Percentiles rank a stretch among this genome's conserved stretches.
Conservation (phyloP, 2,113 vertebrate species). For the Myiopsitta monachus region DNA sequence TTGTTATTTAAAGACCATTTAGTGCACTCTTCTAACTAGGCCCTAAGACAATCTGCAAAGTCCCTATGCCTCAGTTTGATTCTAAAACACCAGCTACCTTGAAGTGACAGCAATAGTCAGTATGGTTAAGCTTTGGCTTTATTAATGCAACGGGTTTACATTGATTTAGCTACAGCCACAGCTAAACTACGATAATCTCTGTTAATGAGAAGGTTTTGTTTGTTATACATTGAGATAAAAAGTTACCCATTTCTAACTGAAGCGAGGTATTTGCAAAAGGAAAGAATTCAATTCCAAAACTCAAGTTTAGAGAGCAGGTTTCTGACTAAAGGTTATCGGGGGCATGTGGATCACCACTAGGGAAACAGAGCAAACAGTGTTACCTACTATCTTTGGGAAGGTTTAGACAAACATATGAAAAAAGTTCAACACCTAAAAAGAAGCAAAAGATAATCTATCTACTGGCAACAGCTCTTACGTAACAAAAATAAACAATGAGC, state of each 20-base stretch:
- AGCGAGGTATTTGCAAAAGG: neutral
- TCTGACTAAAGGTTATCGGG: slow-evolving; percentile 20
- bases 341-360: neutral
- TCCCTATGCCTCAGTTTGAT: neutral
- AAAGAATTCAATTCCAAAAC: neutral
- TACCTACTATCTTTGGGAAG: neutral
- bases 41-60: neutral
- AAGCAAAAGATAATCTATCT: neutral
- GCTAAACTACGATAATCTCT: neutral
- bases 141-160: neutral
- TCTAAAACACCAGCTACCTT: neutral
- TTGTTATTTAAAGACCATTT: neutral
- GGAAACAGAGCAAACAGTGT: neutral
- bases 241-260: neutral
- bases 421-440: neutral
- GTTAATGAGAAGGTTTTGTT: neutral
- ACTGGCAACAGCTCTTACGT: neutral
- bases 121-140: neutral
- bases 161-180: neutral
- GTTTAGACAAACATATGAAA: neutral
- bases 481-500: neutral
- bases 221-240: neutral
- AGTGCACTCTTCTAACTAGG: neutral
- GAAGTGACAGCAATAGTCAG: neutral
- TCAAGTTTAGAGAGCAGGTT: neutral